Base-by-base conservation (phyloP, 2,888 invertebrate species). In the Dorcus parallelipipedus region DNA sequence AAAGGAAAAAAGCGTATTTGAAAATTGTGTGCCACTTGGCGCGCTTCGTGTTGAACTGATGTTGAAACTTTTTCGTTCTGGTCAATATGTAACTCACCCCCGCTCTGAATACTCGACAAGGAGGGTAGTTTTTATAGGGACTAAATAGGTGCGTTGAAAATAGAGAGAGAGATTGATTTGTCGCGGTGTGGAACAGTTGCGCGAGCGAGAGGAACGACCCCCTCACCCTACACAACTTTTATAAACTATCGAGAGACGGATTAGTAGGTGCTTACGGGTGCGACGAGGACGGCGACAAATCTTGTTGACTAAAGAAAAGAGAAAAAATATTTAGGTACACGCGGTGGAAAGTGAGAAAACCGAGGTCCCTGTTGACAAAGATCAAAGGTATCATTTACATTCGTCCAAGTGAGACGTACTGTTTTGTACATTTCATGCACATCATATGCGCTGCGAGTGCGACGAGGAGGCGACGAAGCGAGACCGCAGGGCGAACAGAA, bases 41-140 rank as follows among this genome's bases (percentile, higher is more conserved):
- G 41, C 51, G 56, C 51, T 67, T 66, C 68, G 69, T 66, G 67
- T 66, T 65, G 66, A 67, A 71, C 71, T 71, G 71, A 65, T 64
- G 69, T 64, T 64, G 63, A 68, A 75, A 76, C 73, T 78, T 78
- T 78, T 78, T 76, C 72, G 72, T 57, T 69, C 72, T 72, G 74
- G 72, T 74, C 70, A 71, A 68, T 73, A 74, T 75, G 73, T 73
- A 74, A 69, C 65, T 58, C 71, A 71, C 75, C 72, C 72, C 73
- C 74, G 71, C 75, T 72, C 70, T 67, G 69, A 70, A 53, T 52
- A 51, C 63, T 66, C 65, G 70, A 68, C 76, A 76, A 78, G 78
- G 77, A 78, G 78, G 78, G 78, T 75, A 77, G 76, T 79, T 79
- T 79, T 79, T 76, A 74, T 75, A 70, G 68, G 66, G 68, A 70